Evolutionary conservation across 2,888 invertebrate species (phyloP).

Genomic region (Andricus quercusramuli): DNA sequence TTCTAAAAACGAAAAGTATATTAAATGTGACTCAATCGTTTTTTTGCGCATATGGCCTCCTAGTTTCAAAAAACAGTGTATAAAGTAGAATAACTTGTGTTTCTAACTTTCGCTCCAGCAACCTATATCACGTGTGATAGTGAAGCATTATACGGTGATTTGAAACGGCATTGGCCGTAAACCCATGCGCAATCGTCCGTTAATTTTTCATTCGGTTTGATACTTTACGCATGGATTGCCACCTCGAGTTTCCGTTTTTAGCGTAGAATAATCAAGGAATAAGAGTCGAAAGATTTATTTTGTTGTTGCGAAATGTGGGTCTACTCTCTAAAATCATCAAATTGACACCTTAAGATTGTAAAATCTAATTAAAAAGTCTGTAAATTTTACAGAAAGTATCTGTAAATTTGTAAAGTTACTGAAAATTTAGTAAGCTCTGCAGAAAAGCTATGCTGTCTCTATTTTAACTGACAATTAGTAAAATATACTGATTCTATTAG

Average conservation of each 20-base stretch:
- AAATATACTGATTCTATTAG: too few relatives aligned
- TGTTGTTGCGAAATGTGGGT: background rate
- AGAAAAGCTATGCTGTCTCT: too few relatives aligned
- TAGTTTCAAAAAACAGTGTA: conserved; percentile 30
- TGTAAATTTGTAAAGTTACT: too few relatives aligned
- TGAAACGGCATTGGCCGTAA: conserved; percentile 44
- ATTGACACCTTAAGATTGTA: too few relatives aligned
- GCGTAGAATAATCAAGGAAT: conserved; percentile 46
- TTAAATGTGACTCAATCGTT: background rate
- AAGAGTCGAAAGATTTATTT: conserved; percentile 5
- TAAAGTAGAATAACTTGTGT: conserved; percentile 30
- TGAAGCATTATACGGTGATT: conserved; percentile 26
- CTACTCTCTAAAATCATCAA: too few relatives aligned
- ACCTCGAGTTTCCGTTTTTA: conserved; percentile 53
- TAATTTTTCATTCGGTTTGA: conserved; percentile 49
- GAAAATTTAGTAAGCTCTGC: too few relatives aligned
- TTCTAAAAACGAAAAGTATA: background rate
- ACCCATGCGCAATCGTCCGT: conserved; percentile 49
- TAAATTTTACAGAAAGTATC: too few relatives aligned
- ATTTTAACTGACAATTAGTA: too few relatives aligned
- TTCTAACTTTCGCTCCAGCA: conserved; percentile 19
- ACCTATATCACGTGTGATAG: conserved; percentile 7
- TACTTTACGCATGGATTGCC: conserved; percentile 65
- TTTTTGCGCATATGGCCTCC: background rate
- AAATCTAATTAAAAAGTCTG: too few relatives aligned